A percentile compares a stretch with the other conserved stretches of the same genome.
phyloP scores from a whole-genome alignment of 92 coral and sea anemone species.

The Pocillopora grandis region DNA sequence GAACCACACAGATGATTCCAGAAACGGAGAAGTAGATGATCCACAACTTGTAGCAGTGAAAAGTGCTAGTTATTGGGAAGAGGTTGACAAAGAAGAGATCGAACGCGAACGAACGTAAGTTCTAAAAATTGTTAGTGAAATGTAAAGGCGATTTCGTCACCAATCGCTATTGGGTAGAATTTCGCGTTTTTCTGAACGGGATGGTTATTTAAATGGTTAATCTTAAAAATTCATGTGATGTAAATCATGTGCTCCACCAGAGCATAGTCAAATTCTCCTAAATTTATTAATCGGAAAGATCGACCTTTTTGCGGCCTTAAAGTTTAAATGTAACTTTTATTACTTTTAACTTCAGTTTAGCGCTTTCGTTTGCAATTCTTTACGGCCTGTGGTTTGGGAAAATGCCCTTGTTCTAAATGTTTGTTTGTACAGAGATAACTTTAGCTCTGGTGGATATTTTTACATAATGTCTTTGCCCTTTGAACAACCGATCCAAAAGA shows the following conservation, averaged over 20 bases:
- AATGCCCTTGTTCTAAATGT: neutral
- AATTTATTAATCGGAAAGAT: too few relatives aligned
- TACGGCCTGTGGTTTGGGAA: too few relatives aligned
- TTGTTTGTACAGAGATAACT: neutral
- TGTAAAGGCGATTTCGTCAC: neutral
- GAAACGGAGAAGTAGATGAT: neutral
- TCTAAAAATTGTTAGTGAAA: neutral
- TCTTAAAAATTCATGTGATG: neutral
- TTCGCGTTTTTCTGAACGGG: neutral
- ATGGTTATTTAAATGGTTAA: neutral
- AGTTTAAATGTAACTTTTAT: too few relatives aligned
- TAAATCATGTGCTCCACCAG: too few relatives aligned
- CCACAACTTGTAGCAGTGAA: neutral
- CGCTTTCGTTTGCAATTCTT: too few relatives aligned
- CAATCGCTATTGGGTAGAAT: neutral
- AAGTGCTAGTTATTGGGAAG: constrained; percentile 31
- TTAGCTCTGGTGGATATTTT: neutral
- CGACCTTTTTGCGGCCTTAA: too few relatives aligned
- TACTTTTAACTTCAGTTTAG: too few relatives aligned
- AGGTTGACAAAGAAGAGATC: constrained; percentile 27
- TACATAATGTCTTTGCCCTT: neutral
- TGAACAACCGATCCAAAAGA: neutral
- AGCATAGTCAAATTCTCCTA: too few relatives aligned
- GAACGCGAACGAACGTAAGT: constrained; percentile 30
- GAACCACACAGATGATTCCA: neutral